Base-by-base conservation (phyloP, 2,113 vertebrate genomes). In the Agapornis roseicollis region DNA sequence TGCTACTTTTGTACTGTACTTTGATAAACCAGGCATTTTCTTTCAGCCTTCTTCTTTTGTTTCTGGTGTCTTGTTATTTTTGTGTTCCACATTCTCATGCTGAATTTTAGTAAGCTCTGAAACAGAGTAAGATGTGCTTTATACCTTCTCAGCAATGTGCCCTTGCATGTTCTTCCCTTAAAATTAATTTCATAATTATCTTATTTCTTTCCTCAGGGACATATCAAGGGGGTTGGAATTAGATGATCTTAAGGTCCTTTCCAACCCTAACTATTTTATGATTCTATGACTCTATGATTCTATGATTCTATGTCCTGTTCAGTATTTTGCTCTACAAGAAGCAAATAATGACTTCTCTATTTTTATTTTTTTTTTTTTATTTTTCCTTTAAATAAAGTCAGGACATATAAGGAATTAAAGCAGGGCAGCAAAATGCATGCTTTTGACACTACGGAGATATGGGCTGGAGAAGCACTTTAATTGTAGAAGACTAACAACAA, bases 81-180 rank as follows among this genome's bases (percentile, higher is more conserved):
- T 61, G 17, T 37, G 4, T 39, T 68, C 46, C 23, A 58, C 5
- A 69, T 53, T 72, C 17, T 93, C 56, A 58, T 80, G 41, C 29
- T 63, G 68, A 94, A 73, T 88, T 80, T 88, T 83, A 70, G 46
- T 66, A 83, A 56, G 2, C 28, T 85, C 71, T 73, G 47, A 80
- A 91, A 27, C 4, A 33, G 37, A 47, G 18, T 35, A 64, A 84
- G 39, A 58, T 42, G 11, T 70, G 12, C 11, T 88, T 88, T 93
- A 53, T 91, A 88, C 41, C 19, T 76, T 39, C 70, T 95, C 84
- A 91, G 52, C 66, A 85, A 88, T 66, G 74, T 94, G 88, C 76
- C 33, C 20, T 73, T 73, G 22, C 12, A 85, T 63, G 28, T 88
- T 92, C 49, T 10, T 0, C 44, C 49, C 66, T 85, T 44, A 81